Evolutionary conservation across 2,888 invertebrate genomes (phyloP).

Genomic region (Cremastinae sp.): DNA sequence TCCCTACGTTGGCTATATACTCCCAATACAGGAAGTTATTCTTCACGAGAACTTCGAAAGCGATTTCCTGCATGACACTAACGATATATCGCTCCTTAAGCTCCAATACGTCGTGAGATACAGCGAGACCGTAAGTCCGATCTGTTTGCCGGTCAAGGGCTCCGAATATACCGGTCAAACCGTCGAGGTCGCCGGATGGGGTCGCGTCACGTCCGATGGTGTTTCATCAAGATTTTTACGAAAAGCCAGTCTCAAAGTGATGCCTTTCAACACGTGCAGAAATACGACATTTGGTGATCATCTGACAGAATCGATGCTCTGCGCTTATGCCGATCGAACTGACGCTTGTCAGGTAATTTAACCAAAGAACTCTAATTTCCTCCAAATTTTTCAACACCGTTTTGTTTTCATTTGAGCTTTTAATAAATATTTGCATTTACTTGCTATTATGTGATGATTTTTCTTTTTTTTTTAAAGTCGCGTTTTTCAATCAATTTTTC

Average conservation of each 20-base stretch:
- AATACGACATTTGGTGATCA: slow-evolving; percentile 74
- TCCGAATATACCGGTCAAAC: slow-evolving; percentile 79
- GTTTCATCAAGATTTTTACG: slow-evolving; percentile 81
- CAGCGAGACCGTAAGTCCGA: slow-evolving; percentile 80
- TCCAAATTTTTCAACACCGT: too few relatives aligned
- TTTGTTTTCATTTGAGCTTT: not conserved
- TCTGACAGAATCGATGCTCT: slow-evolving; percentile 83
- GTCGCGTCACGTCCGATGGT: slow-evolving; percentile 74
- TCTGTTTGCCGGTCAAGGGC: slow-evolving; percentile 81
- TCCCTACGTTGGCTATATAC: slow-evolving; percentile 76
- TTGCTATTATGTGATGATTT: not conserved
- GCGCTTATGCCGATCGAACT: slow-evolving; percentile 83
- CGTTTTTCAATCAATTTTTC: too few relatives aligned
- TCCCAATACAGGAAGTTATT: slow-evolving; percentile 78
- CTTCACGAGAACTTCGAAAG: slow-evolving; percentile 81
- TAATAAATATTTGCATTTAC: not conserved
- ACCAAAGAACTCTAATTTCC: too few relatives aligned
- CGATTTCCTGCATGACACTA: slow-evolving; percentile 81
- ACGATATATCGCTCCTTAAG: slow-evolving; percentile 83
- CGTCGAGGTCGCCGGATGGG: slow-evolving; percentile 83
- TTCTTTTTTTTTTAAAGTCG: not conserved
- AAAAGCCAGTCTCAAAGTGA: slow-evolving; percentile 81
- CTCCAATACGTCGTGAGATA: slow-evolving; percentile 80
- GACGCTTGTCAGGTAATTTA: slow-evolving; percentile 84
- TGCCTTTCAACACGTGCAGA: slow-evolving; percentile 79